A percentile compares a stretch with the other conserved stretches of the same genome.
Conservation (phyloP, 2,797 vertebrate genomes). For the Tiaroga cobitis region DNA sequence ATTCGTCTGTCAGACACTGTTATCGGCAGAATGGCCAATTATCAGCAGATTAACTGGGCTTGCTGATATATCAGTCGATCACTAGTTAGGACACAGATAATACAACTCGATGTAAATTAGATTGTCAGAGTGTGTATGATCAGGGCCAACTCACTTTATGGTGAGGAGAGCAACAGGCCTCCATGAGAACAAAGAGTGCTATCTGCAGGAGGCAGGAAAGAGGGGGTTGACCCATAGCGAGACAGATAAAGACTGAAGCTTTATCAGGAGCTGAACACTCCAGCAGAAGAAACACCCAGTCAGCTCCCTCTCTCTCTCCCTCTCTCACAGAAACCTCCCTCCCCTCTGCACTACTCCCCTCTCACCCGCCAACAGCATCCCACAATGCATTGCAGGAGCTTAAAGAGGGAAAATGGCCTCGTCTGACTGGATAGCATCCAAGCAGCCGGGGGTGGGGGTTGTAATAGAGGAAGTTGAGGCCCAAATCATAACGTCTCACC, state of each 20-base stretch:
- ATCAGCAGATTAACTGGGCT: background rate
- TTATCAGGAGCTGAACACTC: constrained; percentile 74
- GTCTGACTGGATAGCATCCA: constrained; percentile 43
- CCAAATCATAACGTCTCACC: constrained; percentile 31
- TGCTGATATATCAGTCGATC: background rate
- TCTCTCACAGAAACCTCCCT: constrained; percentile 40
- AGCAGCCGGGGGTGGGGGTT: constrained; percentile 20
- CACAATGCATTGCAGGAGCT: constrained; percentile 42
- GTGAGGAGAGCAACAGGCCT: constrained; percentile 37
- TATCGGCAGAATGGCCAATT: background rate
- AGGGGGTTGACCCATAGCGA: constrained; percentile 62
- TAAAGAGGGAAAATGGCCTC: constrained; percentile 33
- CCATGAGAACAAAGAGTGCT: constrained; percentile 64
- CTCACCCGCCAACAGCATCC: constrained; percentile 54
- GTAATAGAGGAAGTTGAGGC: constrained; percentile 49
- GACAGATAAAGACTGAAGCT: constrained; percentile 70
- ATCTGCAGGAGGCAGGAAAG: constrained; percentile 73
- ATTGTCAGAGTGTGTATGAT: constrained; percentile 28
- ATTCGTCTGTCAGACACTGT: background rate
- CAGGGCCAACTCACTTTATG: constrained; percentile 37
- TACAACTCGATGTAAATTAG: constrained; percentile 57
- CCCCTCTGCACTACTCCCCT: constrained; percentile 42
- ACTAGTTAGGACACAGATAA: constrained; percentile 8
- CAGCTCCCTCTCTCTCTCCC: constrained; percentile 47
- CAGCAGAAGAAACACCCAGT: constrained; percentile 71